Conservation (phyloP, 1,140 invertebrate genomes). For the Drosophila erecta region DNA sequence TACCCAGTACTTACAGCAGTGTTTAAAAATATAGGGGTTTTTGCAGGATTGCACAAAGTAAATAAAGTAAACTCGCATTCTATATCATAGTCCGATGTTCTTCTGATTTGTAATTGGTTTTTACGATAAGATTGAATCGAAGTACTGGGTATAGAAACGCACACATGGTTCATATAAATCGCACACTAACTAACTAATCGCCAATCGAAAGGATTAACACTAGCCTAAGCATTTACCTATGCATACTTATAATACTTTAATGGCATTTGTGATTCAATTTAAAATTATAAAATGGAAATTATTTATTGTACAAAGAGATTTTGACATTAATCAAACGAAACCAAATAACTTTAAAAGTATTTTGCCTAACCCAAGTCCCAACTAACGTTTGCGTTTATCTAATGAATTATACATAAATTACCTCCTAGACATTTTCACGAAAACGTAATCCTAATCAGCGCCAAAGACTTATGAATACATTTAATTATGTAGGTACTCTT, state of each 20-base stretch:
- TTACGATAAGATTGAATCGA: background rate
- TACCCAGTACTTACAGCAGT: background rate
- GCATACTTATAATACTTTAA: conserved; percentile 62
- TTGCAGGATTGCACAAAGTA: background rate
- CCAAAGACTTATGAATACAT: conserved; percentile 73
- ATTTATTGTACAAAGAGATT: conserved; percentile 56
- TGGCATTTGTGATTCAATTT: conserved; percentile 79
- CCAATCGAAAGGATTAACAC: conserved; percentile 42
- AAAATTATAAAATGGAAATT: conserved; percentile 62
- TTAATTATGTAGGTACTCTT: conserved; percentile 46
- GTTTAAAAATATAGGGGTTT: background rate
- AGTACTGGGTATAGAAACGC: conserved; percentile 10
- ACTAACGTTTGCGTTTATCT: conserved; percentile 57
- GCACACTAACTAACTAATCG: conserved; percentile 52
- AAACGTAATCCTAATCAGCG: conserved; percentile 70
- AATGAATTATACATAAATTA: conserved; percentile 46
- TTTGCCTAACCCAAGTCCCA: conserved; percentile 55
- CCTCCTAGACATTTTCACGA: conserved; percentile 43
- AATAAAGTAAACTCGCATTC: background rate
- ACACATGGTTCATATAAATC: conserved; percentile 24
- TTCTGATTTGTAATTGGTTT: too few relatives aligned
- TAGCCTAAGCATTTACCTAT: conserved; percentile 67
- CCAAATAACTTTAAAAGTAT: conserved; percentile 70
- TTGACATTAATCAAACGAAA: conserved; percentile 51
- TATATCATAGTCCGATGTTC: too few relatives aligned